A percentile compares a stretch with the other conserved stretches of the same genome.
Evolutionary conservation across 1,140 invertebrate species (phyloP).

Genomic region (Drosophila tsacasi): DNA sequence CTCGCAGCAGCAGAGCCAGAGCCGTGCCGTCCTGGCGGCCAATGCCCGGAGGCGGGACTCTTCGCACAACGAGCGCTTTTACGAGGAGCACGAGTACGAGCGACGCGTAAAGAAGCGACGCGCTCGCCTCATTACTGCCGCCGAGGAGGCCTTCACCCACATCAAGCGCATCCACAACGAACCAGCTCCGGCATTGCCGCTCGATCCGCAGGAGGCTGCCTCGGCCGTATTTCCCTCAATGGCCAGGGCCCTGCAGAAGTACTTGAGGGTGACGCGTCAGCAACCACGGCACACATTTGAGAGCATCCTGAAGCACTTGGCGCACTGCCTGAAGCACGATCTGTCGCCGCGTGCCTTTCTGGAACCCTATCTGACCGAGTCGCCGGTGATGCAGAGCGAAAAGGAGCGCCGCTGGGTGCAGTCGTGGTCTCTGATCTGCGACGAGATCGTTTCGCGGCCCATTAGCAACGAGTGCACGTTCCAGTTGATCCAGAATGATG

Average conservation of each 20-base stretch:
- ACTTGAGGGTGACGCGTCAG: conserved; percentile 96
- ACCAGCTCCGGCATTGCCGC: conserved; percentile 88
- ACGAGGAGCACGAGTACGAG: conserved; percentile 99
- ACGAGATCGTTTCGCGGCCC: conserved; percentile 94
- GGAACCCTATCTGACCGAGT: conserved; percentile 93
- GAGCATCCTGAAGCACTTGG: conserved; percentile 93
- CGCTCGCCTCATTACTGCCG: conserved; percentile 95
- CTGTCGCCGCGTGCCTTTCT: conserved; percentile 97
- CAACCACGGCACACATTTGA: conserved; percentile 98
- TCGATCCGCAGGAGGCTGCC: conserved; percentile 97
- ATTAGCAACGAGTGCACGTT: conserved; percentile 93
- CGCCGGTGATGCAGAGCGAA: conserved; percentile 92
- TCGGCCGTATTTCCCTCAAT: conserved; percentile 98
- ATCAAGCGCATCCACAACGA: conserved; percentile 93
- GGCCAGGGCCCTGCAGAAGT: conserved; percentile 97
- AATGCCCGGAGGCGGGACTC: conserved; percentile 92
- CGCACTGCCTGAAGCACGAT: conserved; percentile 96
- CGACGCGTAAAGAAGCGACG: conserved; percentile 95
- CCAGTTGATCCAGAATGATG: conserved; percentile 96
- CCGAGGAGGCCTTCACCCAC: conserved; percentile 98
- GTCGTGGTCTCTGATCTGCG: conserved; percentile 97
- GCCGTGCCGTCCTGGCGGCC: conserved; percentile 89
- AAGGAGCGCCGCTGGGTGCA: conserved; percentile 92
- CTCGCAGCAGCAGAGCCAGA: conserved; percentile 89
- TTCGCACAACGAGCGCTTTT: conserved; percentile 98